Percentiles rank a stretch among this genome's conserved stretches.
Evolutionary conservation across 2,113 vertebrate species (phyloP).

Genomic region (Lichenostomus cassidix): DNA sequence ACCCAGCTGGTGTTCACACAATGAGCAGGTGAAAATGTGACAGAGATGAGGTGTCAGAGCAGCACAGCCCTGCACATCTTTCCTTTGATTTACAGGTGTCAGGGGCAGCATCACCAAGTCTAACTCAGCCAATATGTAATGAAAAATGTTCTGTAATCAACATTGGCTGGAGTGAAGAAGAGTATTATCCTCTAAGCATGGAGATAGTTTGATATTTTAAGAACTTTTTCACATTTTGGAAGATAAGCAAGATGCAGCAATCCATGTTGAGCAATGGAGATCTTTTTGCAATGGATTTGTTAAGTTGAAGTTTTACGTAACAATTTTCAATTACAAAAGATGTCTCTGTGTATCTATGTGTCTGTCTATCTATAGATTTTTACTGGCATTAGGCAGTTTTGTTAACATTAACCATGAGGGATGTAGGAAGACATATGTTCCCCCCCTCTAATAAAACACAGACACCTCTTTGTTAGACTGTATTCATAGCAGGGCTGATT

Average conservation of each 20-base stretch:
- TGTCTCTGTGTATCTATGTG: neutral
- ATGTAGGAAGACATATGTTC: slow-evolving; percentile 13
- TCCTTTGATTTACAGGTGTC: slow-evolving; percentile 33
- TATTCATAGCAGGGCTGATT: slow-evolving; percentile 1
- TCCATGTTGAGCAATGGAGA: neutral
- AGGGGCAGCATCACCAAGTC: neutral
- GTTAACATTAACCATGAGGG: neutral
- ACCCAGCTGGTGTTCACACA: neutral
- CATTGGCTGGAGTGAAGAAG: neutral
- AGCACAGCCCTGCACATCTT: neutral
- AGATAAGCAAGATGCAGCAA: neutral
- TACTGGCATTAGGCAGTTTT: neutral
- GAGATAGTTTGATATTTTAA: neutral
- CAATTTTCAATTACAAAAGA: neutral
- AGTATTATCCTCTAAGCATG: neutral
- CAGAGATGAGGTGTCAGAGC: neutral
- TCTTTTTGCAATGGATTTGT: neutral
- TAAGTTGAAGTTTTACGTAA: neutral
- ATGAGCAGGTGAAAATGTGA: slow-evolving; percentile 48
- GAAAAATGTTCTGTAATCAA: neutral
- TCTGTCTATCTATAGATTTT: neutral
- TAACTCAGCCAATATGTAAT: neutral
- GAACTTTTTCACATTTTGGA: neutral
- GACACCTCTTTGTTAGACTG: neutral
- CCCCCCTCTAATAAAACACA: neutral